These are phyloP conservation scores for Odontophorus gujanensis DNA, from an alignment of 2,113 vertebrate genomes.

Conservation along the genomic window DNA sequence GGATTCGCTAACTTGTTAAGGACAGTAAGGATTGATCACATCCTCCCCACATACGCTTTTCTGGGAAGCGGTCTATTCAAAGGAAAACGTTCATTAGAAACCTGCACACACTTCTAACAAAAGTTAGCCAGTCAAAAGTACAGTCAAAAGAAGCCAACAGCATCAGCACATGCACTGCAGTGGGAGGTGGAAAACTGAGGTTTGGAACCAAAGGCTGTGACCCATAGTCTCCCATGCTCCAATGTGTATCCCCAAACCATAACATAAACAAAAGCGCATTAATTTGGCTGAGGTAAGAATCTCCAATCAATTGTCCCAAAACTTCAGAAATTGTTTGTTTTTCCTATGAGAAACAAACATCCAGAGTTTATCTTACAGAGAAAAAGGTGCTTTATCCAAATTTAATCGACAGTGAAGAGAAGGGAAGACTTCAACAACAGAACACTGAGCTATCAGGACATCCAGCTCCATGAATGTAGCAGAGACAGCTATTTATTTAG, in stretches of 20 bases:
- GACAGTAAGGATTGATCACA: background rate
- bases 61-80: background rate
- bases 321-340: background rate
- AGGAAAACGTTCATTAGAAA: background rate
- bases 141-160: background rate
- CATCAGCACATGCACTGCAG: background rate
- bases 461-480: background rate
- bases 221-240: background rate
- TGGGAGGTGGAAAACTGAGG: background rate
- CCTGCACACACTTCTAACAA: background rate
- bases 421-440: background rate
- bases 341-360: background rate
- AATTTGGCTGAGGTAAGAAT: background rate
- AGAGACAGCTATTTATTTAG: background rate
- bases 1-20: background rate
- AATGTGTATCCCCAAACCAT: background rate
- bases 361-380: background rate
- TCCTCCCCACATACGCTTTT: background rate
- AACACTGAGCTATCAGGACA: background rate
- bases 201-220: background rate
- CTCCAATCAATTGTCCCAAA: background rate
- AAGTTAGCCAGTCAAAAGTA: background rate
- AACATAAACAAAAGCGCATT: background rate
- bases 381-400: background rate
- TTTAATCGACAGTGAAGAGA: background rate